A percentile compares a stretch with the other conserved stretches of the same genome.
phyloP scores from a whole-genome alignment of 2,113 vertebrate species.

The Galemys pyrenaicus region DNA sequence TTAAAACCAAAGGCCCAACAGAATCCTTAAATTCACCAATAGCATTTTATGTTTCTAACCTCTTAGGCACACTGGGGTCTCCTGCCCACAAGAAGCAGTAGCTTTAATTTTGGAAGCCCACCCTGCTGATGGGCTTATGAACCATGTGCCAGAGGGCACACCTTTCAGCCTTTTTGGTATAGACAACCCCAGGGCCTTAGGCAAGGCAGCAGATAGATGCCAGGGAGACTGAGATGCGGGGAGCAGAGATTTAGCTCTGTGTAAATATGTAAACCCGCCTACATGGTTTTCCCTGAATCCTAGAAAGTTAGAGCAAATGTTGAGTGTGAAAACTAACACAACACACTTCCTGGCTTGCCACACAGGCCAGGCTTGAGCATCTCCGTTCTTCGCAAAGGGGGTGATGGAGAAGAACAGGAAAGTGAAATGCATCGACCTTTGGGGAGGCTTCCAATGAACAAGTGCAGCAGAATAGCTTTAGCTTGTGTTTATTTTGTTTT shows the following conservation, averaged over 20 bases:
- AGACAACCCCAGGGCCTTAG: neutral
- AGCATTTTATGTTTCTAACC: neutral
- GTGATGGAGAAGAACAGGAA: neutral
- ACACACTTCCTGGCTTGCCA: neutral
- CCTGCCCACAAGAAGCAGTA: neutral
- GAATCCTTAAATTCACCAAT: neutral
- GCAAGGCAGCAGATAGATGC: neutral
- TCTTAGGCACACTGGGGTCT: neutral
- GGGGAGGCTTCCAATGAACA: neutral
- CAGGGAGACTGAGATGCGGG: neutral
- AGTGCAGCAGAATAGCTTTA: neutral
- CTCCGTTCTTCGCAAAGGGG: neutral
- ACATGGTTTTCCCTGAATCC: slow-evolving; percentile 43
- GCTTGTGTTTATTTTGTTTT: neutral
- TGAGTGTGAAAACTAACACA: slow-evolving; percentile 32
- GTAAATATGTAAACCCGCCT: slow-evolving; percentile 42
- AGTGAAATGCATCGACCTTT: neutral
- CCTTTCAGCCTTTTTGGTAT: neutral
- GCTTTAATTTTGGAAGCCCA: neutral
- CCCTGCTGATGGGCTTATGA: neutral
- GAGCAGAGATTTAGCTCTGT: neutral
- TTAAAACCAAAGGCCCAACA: slow-evolving; percentile 21
- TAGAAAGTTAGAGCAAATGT: slow-evolving; percentile 60
- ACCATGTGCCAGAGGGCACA: accelerated
- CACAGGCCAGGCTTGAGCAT: neutral